These are phyloP conservation scores for Tenodera sinensis DNA, from an alignment of 2,888 invertebrate genomes.

Conservation along the genomic window DNA sequence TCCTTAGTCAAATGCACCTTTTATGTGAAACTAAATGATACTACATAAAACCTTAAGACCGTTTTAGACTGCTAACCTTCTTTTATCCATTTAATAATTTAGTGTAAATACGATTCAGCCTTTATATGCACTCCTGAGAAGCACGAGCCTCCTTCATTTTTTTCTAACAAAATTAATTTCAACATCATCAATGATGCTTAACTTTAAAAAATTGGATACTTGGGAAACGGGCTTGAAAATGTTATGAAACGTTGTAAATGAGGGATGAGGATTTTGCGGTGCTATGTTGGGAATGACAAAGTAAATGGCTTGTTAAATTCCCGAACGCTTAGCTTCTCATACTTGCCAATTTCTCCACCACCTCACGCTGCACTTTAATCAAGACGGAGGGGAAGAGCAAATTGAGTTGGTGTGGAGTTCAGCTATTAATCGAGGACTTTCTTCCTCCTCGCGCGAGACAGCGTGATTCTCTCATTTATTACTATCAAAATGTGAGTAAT, in stretches of 20 bases:
- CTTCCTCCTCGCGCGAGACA: not conserved
- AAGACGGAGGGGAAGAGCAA: not conserved
- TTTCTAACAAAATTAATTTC: not conserved
- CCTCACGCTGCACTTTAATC: not conserved
- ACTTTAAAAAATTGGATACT: not conserved
- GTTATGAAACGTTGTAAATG: not conserved
- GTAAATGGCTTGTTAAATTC: not conserved
- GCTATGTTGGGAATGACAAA: not conserved
- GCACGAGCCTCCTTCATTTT: too few relatives aligned
- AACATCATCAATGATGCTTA: not conserved
- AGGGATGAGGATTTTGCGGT: not conserved
- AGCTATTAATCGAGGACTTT: not conserved
- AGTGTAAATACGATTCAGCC: too few relatives aligned
- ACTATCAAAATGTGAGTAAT: not conserved
- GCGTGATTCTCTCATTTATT: not conserved
- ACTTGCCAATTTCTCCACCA: not conserved
- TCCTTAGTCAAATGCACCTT: too few relatives aligned
- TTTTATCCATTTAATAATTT: too few relatives aligned
- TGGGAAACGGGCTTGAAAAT: not conserved
- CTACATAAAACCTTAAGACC: too few relatives aligned
- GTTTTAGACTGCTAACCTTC: too few relatives aligned
- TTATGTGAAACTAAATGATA: too few relatives aligned
- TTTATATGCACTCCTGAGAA: too few relatives aligned
- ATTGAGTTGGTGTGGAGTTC: not conserved
- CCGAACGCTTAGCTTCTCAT: not conserved